Conservation (phyloP, 2,888 invertebrate species). For the Monoplex corrugatus region DNA sequence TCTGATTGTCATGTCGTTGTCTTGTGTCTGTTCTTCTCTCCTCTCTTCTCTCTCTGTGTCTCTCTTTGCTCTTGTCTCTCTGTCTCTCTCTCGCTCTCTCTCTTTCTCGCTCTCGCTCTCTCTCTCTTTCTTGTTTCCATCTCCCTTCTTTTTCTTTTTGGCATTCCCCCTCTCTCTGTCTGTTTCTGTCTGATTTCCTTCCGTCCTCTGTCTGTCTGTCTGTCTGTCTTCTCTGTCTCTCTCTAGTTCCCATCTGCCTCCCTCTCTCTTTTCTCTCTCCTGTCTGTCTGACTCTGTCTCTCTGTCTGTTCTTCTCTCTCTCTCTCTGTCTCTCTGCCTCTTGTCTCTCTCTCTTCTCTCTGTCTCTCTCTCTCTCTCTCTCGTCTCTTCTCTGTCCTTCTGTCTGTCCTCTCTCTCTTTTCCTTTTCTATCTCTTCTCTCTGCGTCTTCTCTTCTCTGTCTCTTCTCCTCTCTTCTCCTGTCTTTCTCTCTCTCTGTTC, state of each 20-base stretch:
- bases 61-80: neutral
- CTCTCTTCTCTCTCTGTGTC: neutral
- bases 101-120: neutral
- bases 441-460: too few relatives aligned
- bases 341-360: neutral
- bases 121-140: neutral
- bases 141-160: neutral
- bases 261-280: neutral
- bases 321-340: neutral
- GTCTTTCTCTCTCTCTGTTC: too few relatives aligned
- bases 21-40: neutral
- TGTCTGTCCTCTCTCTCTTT: too few relatives aligned
- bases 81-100: neutral
- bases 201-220: neutral
- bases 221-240: neutral
- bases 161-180: neutral
- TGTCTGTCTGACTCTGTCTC: neutral
- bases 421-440: too few relatives aligned
- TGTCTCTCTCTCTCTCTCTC: neutral
- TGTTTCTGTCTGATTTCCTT: neutral
- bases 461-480: too few relatives aligned
- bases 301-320: too few relatives aligned
- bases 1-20: neutral
- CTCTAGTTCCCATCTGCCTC: neutral
- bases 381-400: neutral